Percentiles rank a stretch among this genome's conserved stretches.
These are phyloP conservation scores for Crenuchus spilurus DNA, from an alignment of 2,797 vertebrate species.

Conservation along the genomic window DNA sequence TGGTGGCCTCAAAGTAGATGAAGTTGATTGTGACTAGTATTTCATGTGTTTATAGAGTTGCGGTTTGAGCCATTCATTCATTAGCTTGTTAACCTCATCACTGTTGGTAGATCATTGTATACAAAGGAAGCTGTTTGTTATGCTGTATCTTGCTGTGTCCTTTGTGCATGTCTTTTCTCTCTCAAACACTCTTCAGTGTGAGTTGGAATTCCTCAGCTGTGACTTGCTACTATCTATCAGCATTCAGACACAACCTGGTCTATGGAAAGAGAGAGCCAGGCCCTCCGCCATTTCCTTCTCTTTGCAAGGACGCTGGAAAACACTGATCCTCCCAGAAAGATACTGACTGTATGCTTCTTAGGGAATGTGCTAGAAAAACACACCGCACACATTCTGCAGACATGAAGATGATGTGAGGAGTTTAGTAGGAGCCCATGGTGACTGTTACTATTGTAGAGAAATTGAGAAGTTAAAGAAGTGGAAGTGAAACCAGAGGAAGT, in stretches of 20 bases:
- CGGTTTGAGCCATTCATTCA: neutral
- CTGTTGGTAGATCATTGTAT: neutral
- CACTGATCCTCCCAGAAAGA: neutral
- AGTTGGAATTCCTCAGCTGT: neutral
- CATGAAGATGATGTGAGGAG: neutral
- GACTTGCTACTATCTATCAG: neutral
- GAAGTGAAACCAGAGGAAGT: constrained; percentile 16
- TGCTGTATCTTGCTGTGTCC: neutral
- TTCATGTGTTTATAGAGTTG: constrained; percentile 4
- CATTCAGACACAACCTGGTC: neutral
- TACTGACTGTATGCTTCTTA: neutral
- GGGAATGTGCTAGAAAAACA: neutral
- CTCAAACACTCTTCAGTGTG: neutral
- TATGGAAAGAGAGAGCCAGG: neutral
- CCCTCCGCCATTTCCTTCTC: neutral
- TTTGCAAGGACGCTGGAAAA: neutral
- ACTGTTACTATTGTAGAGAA: neutral
- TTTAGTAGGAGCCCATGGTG: too few relatives aligned
- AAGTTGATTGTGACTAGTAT: neutral
- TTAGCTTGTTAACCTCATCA: neutral
- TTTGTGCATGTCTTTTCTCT: neutral
- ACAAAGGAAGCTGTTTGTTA: neutral
- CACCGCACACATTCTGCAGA: neutral
- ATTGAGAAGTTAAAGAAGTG: neutral
- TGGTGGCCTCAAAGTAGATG: constrained; percentile 1